Conservation (phyloP, 1,140 invertebrate genomes). For the Apis cerana region DNA sequence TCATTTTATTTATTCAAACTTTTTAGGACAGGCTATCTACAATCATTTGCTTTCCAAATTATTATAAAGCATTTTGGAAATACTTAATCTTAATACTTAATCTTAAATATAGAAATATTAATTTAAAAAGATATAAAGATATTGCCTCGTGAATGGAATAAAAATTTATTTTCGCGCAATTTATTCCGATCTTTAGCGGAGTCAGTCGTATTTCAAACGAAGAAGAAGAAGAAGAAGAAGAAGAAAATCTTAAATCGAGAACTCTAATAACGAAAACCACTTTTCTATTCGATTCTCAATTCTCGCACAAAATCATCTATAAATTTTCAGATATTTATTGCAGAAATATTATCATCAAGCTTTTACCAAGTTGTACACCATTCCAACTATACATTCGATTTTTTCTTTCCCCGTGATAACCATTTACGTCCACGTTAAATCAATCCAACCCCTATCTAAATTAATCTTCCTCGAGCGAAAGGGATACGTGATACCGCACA, state of each 20-base stretch:
- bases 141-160: too few relatives aligned
- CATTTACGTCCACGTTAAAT: not conserved
- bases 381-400: not conserved
- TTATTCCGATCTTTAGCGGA: too few relatives aligned
- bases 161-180: too few relatives aligned
- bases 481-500: too few relatives aligned
- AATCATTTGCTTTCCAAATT: not conserved
- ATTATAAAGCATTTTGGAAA: not conserved
- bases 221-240: too few relatives aligned
- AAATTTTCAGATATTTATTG: not conserved
- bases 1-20: not conserved
- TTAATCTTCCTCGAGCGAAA: not conserved
- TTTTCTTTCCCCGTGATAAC: not conserved
- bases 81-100: too few relatives aligned
- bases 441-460: constrained; percentile 5
- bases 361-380: not conserved
- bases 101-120: too few relatives aligned
- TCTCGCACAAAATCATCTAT: not conserved
- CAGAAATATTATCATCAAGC: not conserved
- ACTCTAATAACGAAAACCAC: not conserved
- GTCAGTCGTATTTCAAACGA: too few relatives aligned
- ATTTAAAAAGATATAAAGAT: too few relatives aligned
- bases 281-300: not conserved
- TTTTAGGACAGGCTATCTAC: not conserved
- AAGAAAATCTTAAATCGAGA: not conserved